A percentile compares a stretch with the other conserved stretches of the same genome.
phyloP scores from a whole-genome alignment of 2,797 vertebrate species.

The Luscinia megarhynchos region DNA sequence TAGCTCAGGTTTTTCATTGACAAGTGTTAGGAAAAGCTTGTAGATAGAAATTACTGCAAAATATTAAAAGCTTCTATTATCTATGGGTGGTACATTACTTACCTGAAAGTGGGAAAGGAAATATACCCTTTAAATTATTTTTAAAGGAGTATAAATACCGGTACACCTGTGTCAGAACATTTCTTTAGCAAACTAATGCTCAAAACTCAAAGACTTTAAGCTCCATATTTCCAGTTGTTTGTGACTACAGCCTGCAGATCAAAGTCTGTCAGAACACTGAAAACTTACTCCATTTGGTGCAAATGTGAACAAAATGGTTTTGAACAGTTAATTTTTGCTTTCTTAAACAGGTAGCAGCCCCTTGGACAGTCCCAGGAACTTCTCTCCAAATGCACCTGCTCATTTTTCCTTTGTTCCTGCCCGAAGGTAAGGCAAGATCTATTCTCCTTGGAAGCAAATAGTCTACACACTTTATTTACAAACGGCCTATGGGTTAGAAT shows the following conservation, averaged over 20 bases:
- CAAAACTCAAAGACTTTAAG: neutral
- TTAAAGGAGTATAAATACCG: neutral
- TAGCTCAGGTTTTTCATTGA: neutral
- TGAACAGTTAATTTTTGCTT: neutral
- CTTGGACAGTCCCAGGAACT: slow-evolving; percentile 95
- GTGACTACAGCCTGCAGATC: neutral
- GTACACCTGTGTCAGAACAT: neutral
- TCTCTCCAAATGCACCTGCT: slow-evolving; percentile 93
- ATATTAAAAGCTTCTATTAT: neutral
- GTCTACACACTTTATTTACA: neutral
- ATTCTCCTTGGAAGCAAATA: neutral
- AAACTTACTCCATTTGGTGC: neutral
- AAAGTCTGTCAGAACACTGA: neutral
- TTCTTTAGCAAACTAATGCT: neutral
- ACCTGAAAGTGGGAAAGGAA: neutral
- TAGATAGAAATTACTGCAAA: neutral
- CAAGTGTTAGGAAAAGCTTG: neutral
- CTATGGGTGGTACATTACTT: neutral
- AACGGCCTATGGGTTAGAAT: neutral
- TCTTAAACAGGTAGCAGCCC: slow-evolving; percentile 89
- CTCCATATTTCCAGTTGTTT: neutral
- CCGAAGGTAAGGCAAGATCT: slow-evolving; percentile 87
- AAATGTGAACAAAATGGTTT: neutral
- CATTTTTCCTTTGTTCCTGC: slow-evolving; percentile 97
- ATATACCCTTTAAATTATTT: neutral